Base-by-base conservation (phyloP, 2,113 vertebrate genomes). In the Phycodurus eques region DNA sequence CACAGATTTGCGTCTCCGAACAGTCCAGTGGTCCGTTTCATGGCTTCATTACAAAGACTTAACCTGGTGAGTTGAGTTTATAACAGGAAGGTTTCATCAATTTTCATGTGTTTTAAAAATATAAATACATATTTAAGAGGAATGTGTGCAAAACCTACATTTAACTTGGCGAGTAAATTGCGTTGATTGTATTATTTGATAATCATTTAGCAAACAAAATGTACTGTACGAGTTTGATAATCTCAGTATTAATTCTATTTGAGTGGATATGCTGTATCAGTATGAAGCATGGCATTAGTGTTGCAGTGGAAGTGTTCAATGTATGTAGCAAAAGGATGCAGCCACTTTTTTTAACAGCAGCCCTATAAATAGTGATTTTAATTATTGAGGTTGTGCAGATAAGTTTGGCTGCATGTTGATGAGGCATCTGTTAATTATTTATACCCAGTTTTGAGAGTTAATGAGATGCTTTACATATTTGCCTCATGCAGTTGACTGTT, bases 311-410 rank as follows among this genome's bases (percentile, higher is more conserved):
- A 15, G 2, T 65, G 1, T 9, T 42, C 17, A 44, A 47, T 47
- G 44, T 51, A 47, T 42, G 22, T 2, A 12, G 19, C 10, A 39
- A 42, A 7, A 3, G 6, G 17, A 15, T 14, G 35, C 6, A 39
- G 35, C 35, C 35, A 3, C 12, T n/a, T 67, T 20, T 67, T 46
- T 49, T 20, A 31, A 17, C 22, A 39, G 51, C 43, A 43, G n/a
- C 20, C 12, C 22, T 19, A 54, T 62, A 54, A 61, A 74, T 14
- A 65, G 33, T 9, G 42, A 33, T 54, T 53, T 73, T 43, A 59
- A 74, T 77, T 59, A 81, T 77, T 72, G 13, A 75, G 2, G 22
- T 19, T 5, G 56, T 49, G 57, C 1, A 39, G 68, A 11, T 42
- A 12, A 57, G 65, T 53, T 64, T 20, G 44, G 42, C 22, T 60